Base-by-base conservation (phyloP, 2,888 invertebrate genomes). In the Amphimallon solstitiale region DNA sequence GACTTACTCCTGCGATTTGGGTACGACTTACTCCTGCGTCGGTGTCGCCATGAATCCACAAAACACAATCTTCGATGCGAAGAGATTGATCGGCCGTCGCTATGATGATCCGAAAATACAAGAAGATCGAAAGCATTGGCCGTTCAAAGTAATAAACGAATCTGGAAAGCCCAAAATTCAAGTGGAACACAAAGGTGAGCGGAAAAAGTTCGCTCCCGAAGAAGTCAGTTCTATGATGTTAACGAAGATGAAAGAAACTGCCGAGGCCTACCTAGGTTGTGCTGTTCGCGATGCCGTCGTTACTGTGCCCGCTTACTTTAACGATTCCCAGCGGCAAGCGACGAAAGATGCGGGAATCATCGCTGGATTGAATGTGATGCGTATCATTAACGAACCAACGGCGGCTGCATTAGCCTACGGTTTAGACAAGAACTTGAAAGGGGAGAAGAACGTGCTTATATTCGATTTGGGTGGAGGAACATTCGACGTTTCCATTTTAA, bases 1-100 rank as follows among this genome's bases (percentile, higher is more conserved):
- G 60, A 94, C 93, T 10, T 94, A 90, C 82, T 93, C 93, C 61
- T 92, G 92, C 78, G 93, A n/a, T n/a, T 93, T 63, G 92, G 9
- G 89, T 90, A 80, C 84, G 90, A 43, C 85, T 90, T 52, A 87
- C 90, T 76, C 90, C 90, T 54, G 90, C 79, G 89, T 89, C 5
- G 90, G 90, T 54, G 89, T 89, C 52, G 89, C 89, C 40, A 85
- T 89, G 84, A 92, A 92, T 81, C 92, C 92, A 45, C 85, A 77
- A 77, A 92, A 92, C 84, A 91, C 92, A 0, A 88, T 90, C 23
- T 89, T 89, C 80, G 87, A 89, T 78, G 88, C 81, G 5, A 86
- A 86, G 74, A 82, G 89, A 65, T 77, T 89, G 67, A 88, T 89
- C 71, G 88, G 89, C 2, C 85, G 92, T 64, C 87, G 86, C 69